Conservation (phyloP, 2,888 invertebrate genomes). For the Embidobia sp. region DNA sequence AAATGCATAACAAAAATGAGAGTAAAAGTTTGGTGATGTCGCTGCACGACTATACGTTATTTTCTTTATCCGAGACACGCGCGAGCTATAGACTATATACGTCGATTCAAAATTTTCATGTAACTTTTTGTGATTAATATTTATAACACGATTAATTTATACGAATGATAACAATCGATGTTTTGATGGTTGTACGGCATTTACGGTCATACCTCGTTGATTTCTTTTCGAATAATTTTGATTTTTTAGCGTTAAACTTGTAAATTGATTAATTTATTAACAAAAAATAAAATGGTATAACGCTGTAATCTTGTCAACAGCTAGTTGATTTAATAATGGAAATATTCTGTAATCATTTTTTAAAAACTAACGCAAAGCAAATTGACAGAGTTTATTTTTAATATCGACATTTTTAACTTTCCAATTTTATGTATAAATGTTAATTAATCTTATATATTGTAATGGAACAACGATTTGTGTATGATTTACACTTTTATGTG, state of each 20-base stretch:
- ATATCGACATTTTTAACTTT: constrained; percentile 40
- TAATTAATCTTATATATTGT: constrained; percentile 55
- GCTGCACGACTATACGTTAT: constrained; percentile 42
- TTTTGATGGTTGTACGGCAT: constrained; percentile 42
- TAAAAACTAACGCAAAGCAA: background rate
- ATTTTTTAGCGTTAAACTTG: constrained; percentile 14
- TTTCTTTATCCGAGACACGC: constrained; percentile 20
- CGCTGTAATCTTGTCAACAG: constrained; percentile 14
- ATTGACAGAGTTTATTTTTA: constrained; percentile 52
- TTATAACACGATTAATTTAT: constrained; percentile 36
- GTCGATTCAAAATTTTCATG: constrained; percentile 22
- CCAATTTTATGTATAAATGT: constrained; percentile 55
- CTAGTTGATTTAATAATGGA: constrained; percentile 12
- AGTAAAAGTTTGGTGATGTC: constrained; percentile 49
- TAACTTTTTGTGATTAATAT: constrained; percentile 53
- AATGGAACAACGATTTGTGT: constrained; percentile 56
- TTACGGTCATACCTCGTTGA: background rate
- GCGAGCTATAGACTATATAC: constrained; percentile 23
- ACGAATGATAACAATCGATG: constrained; percentile 30
- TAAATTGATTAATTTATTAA: constrained; percentile 22
- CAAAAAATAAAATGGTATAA: constrained; percentile 30
- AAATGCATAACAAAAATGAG: constrained; percentile 1
- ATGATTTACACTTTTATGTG: constrained; percentile 58
- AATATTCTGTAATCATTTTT: constrained; percentile 29
- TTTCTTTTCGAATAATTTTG: constrained; percentile 12